These are phyloP conservation scores for Pachyseris speciosa DNA, from an alignment of 64 coral and sea anemone genomes.

Conservation along the genomic window DNA sequence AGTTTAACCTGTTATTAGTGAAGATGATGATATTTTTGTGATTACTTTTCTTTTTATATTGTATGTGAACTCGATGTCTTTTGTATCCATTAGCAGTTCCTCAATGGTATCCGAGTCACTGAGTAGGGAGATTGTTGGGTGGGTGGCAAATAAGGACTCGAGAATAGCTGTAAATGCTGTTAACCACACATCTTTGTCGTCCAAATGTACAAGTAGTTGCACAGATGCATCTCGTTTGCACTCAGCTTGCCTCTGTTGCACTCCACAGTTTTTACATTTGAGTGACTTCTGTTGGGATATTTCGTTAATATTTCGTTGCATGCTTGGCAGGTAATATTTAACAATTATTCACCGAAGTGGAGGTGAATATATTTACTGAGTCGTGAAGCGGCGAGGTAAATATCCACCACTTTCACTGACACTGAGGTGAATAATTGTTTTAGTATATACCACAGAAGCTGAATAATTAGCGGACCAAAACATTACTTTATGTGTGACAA, in stretches of 20 bases:
- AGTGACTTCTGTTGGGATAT: slow-evolving; percentile 42
- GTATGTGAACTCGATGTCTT: slow-evolving; percentile 48
- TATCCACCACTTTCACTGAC: too few species aligned
- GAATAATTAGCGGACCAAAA: too few species aligned
- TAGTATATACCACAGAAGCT: too few species aligned
- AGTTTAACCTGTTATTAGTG: neutral
- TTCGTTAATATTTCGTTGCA: slow-evolving; percentile 62
- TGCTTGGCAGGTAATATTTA: slow-evolving; percentile 58
- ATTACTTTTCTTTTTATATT: neutral
- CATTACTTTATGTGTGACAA: too few species aligned
- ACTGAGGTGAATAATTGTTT: too few species aligned
- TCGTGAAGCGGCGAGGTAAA: too few species aligned
- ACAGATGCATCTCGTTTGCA: slow-evolving; percentile 60
- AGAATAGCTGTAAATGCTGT: slow-evolving; percentile 50
- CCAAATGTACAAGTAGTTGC: slow-evolving; percentile 23
- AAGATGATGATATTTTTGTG: neutral
- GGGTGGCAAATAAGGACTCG: neutral
- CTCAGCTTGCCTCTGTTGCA: neutral
- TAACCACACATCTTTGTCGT: slow-evolving; percentile 38
- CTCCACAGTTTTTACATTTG: slow-evolving; percentile 53
- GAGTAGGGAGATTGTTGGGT: slow-evolving; percentile 4
- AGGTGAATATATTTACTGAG: too few species aligned
- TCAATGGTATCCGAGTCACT: slow-evolving; percentile 67
- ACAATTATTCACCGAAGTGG: too few species aligned
- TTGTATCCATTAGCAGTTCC: slow-evolving; percentile 43